phyloP scores from a whole-genome alignment of 2,888 invertebrate genomes.

The Germaria angustata region DNA sequence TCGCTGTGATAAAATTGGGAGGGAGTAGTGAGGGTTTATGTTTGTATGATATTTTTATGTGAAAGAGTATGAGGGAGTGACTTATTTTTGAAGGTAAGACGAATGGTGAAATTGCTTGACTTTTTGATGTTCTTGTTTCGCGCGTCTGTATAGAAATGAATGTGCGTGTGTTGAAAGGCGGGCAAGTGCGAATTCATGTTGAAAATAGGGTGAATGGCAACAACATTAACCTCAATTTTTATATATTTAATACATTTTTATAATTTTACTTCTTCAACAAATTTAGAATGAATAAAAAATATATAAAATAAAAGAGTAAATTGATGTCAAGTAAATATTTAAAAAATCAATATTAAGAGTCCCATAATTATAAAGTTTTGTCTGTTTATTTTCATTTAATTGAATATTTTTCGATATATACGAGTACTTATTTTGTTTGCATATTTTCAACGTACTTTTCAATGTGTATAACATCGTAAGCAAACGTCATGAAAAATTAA shows the following conservation, averaged over 20 bases:
- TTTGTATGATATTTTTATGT: background rate
- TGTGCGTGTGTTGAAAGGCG: background rate
- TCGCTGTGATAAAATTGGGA: background rate
- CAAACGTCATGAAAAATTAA: too few relatives aligned
- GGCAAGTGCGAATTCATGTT: background rate
- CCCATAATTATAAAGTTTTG: too few relatives aligned
- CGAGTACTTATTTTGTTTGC: too few relatives aligned
- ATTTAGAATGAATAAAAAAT: too few relatives aligned
- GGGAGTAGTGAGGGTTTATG: background rate
- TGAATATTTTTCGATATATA: too few relatives aligned
- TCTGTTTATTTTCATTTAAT: too few relatives aligned
- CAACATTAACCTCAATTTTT: background rate
- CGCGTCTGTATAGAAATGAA: background rate
- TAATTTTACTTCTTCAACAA: slow-evolving; percentile 11
- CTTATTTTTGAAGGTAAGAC: slow-evolving; percentile 55
- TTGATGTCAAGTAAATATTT: too few relatives aligned
- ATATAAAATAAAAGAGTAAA: too few relatives aligned
- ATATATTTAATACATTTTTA: background rate
- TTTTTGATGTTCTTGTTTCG: background rate
- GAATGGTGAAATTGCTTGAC: slow-evolving; percentile 27
- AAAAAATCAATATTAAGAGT: too few relatives aligned
- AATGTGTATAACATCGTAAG: too few relatives aligned
- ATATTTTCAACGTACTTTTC: too few relatives aligned
- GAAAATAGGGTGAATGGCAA: background rate
- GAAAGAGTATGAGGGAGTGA: background rate